Conservation (phyloP, 2,113 vertebrate genomes). For the Zosterops lateralis region DNA sequence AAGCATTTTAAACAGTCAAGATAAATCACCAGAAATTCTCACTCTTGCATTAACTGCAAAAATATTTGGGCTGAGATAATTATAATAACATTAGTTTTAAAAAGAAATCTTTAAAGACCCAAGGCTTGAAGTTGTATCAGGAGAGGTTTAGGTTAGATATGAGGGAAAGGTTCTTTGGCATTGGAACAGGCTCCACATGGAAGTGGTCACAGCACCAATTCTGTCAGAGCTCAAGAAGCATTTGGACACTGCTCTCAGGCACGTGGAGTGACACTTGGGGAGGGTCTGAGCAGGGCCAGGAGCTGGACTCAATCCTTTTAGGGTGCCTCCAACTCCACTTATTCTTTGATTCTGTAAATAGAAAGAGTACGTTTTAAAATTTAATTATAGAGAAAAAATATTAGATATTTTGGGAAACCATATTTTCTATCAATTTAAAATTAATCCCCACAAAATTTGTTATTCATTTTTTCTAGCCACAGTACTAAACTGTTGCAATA, state of each 20-base stretch:
- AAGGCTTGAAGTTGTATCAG: not conserved
- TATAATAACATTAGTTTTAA: not conserved
- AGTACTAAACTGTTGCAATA: not conserved
- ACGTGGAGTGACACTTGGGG: rapidly evolving
- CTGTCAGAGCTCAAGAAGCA: rapidly evolving
- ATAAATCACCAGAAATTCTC: not conserved
- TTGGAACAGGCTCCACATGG: not conserved
- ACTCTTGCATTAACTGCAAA: not conserved
- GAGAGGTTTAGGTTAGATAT: not conserved
- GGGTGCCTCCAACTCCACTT: not conserved
- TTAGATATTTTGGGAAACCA: not conserved
- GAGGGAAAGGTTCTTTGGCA: not conserved
- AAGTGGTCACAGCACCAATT: rapidly evolving
- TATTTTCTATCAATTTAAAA: not conserved
- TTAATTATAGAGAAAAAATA: not conserved
- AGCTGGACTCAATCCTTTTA: not conserved
- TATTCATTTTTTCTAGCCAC: not conserved
- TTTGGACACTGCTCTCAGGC: not conserved
- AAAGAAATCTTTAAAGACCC: not conserved
- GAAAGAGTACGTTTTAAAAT: not conserved
- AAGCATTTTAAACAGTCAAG: not conserved
- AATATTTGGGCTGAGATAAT: not conserved
- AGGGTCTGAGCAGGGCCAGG: not conserved
- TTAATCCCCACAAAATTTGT: not conserved
- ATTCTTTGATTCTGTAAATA: not conserved